Evolutionary conservation across 2,113 vertebrate species (phyloP), one percentile per base, ranked within the genome.

Genomic region (Athene cunicularia): DNA sequence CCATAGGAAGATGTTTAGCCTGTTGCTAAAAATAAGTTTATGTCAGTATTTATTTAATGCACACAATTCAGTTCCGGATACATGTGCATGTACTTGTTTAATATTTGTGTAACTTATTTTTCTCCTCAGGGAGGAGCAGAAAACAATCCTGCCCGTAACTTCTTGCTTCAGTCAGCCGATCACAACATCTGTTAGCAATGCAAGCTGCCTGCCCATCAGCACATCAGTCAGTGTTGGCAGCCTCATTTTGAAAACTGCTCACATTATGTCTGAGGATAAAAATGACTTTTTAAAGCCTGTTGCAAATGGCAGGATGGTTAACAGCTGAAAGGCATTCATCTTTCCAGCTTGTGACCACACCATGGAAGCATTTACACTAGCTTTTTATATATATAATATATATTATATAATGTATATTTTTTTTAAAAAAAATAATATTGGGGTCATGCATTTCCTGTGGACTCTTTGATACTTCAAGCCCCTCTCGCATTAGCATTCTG

Each of bases 221-320:
- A 97, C 98, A 68, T 95, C 98, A 84, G 97, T 97, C 95, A 98
- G 97, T 73, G 97, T 98, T 74, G 98, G 98, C 92, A 99, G 98
- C 97, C 98, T 99, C 91, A 98, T 98, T 91, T 98, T 99, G 98
- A 99, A 99, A 97, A 98, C 98, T 9, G 98, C 98, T 97, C 98
- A 99, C 27, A 96, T 98, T 97, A 91, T 98, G 98, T 92, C 97
- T 97, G 96, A 98, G 97, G 98, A 98, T 97, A 98, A 98, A 97
- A 98, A 88, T 49, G 98, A 99, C 91, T 93, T 98, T 89, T 97
- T 99, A 90, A 98, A 98, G 94, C 98, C 98, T 83, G 97, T 98
- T 97, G 97, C 98, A 97, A 98, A 98, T 95, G 98, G 98, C 97
- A 99, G 99, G 98, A 98, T 99, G 99, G 98, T 99, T 97, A 98